Conservation (phyloP, 53 echinoderm and acorn worm genomes). For the Hippasteria phrygiana region DNA sequence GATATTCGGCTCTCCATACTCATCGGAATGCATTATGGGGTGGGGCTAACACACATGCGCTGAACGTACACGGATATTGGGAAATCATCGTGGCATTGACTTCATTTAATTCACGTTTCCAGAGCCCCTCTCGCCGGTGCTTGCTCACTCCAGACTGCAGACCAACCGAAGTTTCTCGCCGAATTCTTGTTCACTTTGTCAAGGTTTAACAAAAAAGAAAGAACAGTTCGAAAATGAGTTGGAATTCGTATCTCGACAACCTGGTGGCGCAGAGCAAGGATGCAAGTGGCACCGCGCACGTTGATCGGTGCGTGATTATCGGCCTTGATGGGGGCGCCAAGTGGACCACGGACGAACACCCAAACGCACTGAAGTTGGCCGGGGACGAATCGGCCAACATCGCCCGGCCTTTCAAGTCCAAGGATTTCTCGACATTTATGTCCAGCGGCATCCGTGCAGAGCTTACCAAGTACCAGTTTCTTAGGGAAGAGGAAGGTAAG, state of each 20-base stretch:
- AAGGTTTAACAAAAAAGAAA: neutral
- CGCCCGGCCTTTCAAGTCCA: conserved; percentile 70
- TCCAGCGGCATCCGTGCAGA: conserved; percentile 50
- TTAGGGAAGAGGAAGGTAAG: conserved; percentile 76
- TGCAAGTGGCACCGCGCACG: conserved; percentile 61
- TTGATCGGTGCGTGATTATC: conserved; percentile 72
- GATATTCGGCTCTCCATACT: conserved; percentile 13
- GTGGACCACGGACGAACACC: conserved; percentile 70
- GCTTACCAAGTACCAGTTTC: conserved; percentile 76
- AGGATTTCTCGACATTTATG: conserved; percentile 76
- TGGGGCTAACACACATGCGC: conserved; percentile 56
- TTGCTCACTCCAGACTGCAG: neutral
- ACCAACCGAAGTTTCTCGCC: neutral
- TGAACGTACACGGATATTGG: conserved; percentile 20
- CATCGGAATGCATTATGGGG: conserved; percentile 66
- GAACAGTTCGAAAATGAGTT: conserved; percentile 39
- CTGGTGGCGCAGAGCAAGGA: conserved; percentile 78
- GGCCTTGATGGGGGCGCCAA: conserved; percentile 72
- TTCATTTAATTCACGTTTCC: too few relatives aligned
- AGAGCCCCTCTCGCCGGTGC: too few relatives aligned
- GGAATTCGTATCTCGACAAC: conserved; percentile 85
- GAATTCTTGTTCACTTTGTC: neutral
- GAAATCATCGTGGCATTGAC: neutral
- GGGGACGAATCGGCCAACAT: conserved; percentile 49
- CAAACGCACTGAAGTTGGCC: conserved; percentile 47